Evolutionary conservation across 1,140 invertebrate genomes (phyloP).

Genomic region (Hycleus phaleratus): DNA sequence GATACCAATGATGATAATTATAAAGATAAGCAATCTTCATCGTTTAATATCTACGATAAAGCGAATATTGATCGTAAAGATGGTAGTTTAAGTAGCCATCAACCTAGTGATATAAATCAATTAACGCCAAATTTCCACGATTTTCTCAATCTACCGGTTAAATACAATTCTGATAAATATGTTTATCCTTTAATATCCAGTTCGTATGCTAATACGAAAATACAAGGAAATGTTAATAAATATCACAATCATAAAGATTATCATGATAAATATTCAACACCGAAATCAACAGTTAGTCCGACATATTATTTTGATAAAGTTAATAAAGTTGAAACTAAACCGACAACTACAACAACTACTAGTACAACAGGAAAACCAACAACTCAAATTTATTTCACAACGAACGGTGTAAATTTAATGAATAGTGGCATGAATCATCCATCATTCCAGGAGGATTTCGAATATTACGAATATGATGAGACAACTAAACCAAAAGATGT

Average conservation of each 20-base stretch:
- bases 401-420: constrained; percentile 24
- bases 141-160: constrained; percentile 60
- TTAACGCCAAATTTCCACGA: constrained; percentile 57
- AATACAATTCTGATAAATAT: constrained; percentile 58
- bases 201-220: constrained; percentile 64
- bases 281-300: constrained; percentile 38
- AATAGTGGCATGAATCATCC: constrained; percentile 35
- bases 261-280: constrained; percentile 38
- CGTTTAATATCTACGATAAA: constrained; percentile 34
- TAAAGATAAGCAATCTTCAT: no score
- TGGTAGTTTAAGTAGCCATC: constrained; percentile 24
- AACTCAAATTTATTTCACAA: constrained; percentile 24
- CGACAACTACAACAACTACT: constrained; percentile 35
- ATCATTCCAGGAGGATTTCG: constrained; percentile 32
- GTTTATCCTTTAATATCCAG: constrained; percentile 61
- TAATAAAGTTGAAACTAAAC: constrained; percentile 23
- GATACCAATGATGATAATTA: constrained; percentile 1
- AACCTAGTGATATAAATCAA: constrained; percentile 48
- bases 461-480: constrained; percentile 26
- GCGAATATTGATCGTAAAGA: constrained; percentile 43
- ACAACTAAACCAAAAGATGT: constrained; percentile 18
- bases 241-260: constrained; percentile 56
- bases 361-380: constrained; percentile 35
- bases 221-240: constrained; percentile 58
- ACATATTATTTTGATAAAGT: constrained; percentile 25